phyloP scores from a whole-genome alignment of 2,888 invertebrate species.

The Spilosoma lubricipeda region DNA sequence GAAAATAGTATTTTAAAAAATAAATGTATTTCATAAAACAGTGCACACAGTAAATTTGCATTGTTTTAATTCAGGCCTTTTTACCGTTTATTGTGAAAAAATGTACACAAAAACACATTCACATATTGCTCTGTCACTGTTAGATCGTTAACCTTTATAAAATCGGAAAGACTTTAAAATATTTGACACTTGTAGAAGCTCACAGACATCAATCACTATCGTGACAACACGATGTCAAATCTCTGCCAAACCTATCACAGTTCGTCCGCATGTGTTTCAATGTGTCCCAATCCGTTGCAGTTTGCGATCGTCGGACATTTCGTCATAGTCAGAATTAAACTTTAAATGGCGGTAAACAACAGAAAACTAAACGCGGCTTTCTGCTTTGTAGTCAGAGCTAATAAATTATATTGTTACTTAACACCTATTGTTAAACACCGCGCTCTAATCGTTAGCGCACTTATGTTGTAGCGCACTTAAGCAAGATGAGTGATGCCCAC shows the following conservation, averaged over 20 bases:
- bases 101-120: too few species aligned
- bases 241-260: not conserved
- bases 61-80: too few species aligned
- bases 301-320: not conserved
- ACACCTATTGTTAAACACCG: not conserved
- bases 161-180: not conserved
- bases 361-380: not conserved
- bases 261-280: not conserved
- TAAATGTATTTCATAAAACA: not conserved
- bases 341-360: not conserved
- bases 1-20: not conserved
- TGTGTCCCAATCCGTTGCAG: not conserved
- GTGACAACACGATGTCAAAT: not conserved
- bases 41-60: not conserved
- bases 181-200: not conserved
- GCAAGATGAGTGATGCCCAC: not conserved
- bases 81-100: too few species aligned
- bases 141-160: not conserved
- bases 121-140: too few species aligned
- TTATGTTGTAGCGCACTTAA: not conserved
- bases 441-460: not conserved
- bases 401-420: conserved; percentile 5
- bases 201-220: not conserved
- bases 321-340: not conserved
- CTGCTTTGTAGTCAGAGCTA: not conserved